Base-by-base conservation (phyloP, 1,140 invertebrate genomes). In the Anastatus disparis region DNA sequence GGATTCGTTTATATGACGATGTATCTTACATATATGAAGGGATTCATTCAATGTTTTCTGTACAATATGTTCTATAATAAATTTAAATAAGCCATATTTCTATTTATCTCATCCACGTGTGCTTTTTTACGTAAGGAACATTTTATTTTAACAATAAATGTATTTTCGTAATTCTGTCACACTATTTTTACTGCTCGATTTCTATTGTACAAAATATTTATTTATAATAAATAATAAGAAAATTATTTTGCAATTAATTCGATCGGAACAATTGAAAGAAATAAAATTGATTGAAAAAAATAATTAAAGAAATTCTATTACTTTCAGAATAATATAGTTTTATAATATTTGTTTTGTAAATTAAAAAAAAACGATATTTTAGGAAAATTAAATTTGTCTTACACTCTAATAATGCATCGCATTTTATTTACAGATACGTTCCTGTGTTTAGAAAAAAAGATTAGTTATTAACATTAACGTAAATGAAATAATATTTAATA, bases 71-170 rank as follows among this genome's bases (percentile, higher is more conserved):
- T 31, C 9, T n/a, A 48, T 53, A 61, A 63, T 72, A 63, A 52
- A 68, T 65, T 68, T 63, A 68, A 58, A 61, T 73, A 75, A 71
- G 52, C 65, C 29, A 74, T 71, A 35, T 70, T 61, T 70, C 44
- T 70, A 69, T 61, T 71, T 3, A 46, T 75, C 38, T 69, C 62
- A 72, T 70, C 53, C 58, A 71, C 46, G 31, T 76, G 70, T 72
- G 70, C 66, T 74, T 72, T 69, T 70, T 70, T 72, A 66, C 59
- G 24, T 73, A 61, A 76, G 73, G 75, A 74, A 76, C 70, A 72
- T 71, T 74, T 68, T 63, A 42, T 70, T 71, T 50, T 58, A 63
- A 75, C 53, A 67, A 70, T 17, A 6, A 70, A 70, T 42, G 15
- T 40, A 53, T 67, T 67, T 46, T 56, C 20, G 17, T 58, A 72